Evolutionary conservation across 2,797 vertebrate species (phyloP), one percentile per base, ranked within the genome.

Genomic region (Acridotheres tristis): DNA sequence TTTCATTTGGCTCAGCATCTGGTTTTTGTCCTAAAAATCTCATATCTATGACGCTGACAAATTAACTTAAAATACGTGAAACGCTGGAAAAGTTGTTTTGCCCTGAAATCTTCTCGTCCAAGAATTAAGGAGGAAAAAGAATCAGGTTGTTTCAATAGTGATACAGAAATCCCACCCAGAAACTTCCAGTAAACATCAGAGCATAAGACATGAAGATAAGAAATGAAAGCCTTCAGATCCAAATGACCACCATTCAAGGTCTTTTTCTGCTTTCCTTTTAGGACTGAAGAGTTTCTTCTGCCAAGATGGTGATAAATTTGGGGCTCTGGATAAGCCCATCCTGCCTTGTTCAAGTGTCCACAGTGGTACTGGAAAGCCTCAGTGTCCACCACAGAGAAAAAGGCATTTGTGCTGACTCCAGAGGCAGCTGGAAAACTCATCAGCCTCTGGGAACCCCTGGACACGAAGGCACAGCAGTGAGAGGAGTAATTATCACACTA

Each of bases 1-100:
- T 94, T 88, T 74, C 57, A 14, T 92, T 92, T 93, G 55, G 59
- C 81, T 53, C 76, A 86, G 32, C 89, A 90, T 91, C 88, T 93
- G 89, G 0, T 47, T 91, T 91, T 81, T 94, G 85, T 91, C 91
- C 83, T 91, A 72, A 91, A 95, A 88, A 53, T 78, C 58, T 74
- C 40, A 8, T 45, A 45, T 73, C 82, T 79, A 1, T 59, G 73
- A 75, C 88, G 73, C 30, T 57, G 79, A 92, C 59, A 84, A 91
- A 92, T 85, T 66, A 59, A 66, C 48, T 72, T 3, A 66, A 81
- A 77, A 43, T 63, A 53, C 7, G 1, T 43, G 26, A 90, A 92
- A n/a, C 38, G 36, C 25, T 72, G 20, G n/a, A 84, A 62, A 78
- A 80, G 29, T 68, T 81, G 40, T n/a, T 94, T 88, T 78, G 58